A percentile compares a stretch with the other conserved stretches of the same genome.
Conservation (phyloP, 1,140 invertebrate genomes). For the Bradysia coprophila region DNA sequence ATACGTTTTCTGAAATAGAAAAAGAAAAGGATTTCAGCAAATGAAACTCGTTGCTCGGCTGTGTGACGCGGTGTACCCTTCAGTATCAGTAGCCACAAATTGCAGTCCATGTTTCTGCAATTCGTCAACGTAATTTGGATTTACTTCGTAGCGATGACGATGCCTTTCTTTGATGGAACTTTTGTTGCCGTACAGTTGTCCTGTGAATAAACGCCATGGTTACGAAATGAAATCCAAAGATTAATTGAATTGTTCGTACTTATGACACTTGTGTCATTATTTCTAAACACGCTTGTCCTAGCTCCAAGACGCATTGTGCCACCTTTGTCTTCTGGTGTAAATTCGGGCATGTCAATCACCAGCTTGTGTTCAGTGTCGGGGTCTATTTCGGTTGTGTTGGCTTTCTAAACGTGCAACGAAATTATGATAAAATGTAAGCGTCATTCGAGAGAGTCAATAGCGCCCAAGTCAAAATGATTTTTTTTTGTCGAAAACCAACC, state of each 20-base stretch:
- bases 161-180: slow-evolving; percentile 87
- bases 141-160: slow-evolving; percentile 90
- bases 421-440: too few relatives aligned
- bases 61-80: too few relatives aligned
- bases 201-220: slow-evolving; percentile 25
- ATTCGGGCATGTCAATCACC: slow-evolving; percentile 98
- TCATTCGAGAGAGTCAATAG: too few relatives aligned
- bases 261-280: slow-evolving; percentile 36
- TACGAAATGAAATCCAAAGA: slow-evolving; percentile 1
- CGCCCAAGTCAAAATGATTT: too few relatives aligned
- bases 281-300: slow-evolving; percentile 64
- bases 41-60: too few relatives aligned
- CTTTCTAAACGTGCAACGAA: slow-evolving; percentile 26
- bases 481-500: too few relatives aligned
- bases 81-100: slow-evolving; percentile 74
- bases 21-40: too few relatives aligned
- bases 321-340: slow-evolving; percentile 81
- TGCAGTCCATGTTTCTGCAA: slow-evolving; percentile 70
- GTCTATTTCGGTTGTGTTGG: slow-evolving; percentile 78
- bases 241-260: slow-evolving; percentile 32
- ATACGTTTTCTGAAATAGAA: too few relatives aligned
- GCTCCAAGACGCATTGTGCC: slow-evolving; percentile 97
- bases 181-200: slow-evolving; percentile 66
- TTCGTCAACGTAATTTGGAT: slow-evolving; percentile 62
- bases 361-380: slow-evolving; percentile 52